Percentiles rank a stretch among this genome's conserved stretches.
Evolutionary conservation across 2,113 vertebrate genomes (phyloP).

Genomic region (Laterallus jamaicensis): DNA sequence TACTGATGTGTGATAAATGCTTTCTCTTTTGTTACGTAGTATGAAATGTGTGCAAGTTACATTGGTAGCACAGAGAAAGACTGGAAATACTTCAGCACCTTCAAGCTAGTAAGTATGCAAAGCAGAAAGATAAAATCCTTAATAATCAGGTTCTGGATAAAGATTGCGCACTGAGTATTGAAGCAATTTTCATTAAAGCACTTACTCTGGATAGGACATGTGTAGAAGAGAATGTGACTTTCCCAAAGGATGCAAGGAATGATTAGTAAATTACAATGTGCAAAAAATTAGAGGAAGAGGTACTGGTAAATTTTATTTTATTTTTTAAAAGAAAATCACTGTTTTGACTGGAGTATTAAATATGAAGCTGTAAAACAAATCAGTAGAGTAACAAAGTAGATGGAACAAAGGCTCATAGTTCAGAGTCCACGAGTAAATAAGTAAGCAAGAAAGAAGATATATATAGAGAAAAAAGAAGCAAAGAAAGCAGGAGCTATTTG

Average conservation of each 20-base stretch:
- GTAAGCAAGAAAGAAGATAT: neutral
- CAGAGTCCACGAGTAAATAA: neutral
- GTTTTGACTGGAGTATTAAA: neutral
- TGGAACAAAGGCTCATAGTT: neutral
- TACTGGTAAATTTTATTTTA: neutral
- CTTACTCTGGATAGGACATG: neutral
- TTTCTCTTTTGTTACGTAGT: neutral
- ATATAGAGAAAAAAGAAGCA: neutral
- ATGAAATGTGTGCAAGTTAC: neutral
- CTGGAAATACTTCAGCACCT: neutral
- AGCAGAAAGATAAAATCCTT: conserved; percentile 16
- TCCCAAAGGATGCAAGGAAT: neutral
- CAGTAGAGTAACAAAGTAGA: neutral
- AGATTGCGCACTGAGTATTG: neutral
- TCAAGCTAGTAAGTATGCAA: neutral
- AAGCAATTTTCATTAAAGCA: neutral
- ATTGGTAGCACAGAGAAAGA: neutral
- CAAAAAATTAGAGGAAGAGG: neutral
- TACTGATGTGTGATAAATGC: neutral
- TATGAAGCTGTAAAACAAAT: neutral
- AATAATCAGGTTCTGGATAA: neutral
- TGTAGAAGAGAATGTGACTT: neutral
- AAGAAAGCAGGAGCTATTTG: neutral
- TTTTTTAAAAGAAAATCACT: neutral
- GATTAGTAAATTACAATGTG: neutral